These are phyloP conservation scores for Tetraneura akinire DNA, from an alignment of 1,140 invertebrate genomes.

Conservation along the genomic window DNA sequence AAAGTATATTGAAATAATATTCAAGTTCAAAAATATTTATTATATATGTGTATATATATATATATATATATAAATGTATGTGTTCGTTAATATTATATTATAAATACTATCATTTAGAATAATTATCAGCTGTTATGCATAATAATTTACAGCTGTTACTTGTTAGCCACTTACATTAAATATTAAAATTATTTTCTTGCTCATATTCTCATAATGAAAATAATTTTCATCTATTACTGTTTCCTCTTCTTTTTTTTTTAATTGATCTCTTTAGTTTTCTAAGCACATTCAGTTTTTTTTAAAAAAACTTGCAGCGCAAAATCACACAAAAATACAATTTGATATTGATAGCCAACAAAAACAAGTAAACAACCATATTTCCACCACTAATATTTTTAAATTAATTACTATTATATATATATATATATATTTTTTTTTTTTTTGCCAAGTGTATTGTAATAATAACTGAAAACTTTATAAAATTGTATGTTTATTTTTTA, in stretches of 20 bases:
- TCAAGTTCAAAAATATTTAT: too few relatives aligned
- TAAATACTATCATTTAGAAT: background rate
- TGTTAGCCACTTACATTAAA: background rate
- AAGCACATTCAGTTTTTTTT: conserved; percentile 19
- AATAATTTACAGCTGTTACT: too few relatives aligned
- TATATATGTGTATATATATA: too few relatives aligned
- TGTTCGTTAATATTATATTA: conserved; percentile 2
- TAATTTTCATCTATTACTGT: background rate
- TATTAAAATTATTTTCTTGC: background rate
- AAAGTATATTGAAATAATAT: conserved; percentile 5
- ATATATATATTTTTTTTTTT: conserved; percentile 13
- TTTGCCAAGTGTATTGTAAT: conserved; percentile 45
- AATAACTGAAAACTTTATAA: conserved; percentile 38
- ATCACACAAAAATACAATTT: background rate
- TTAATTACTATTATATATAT: background rate
- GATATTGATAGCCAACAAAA: background rate
- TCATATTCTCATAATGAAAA: background rate
- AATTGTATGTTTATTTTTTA: conserved; percentile 13
- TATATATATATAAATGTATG: background rate
- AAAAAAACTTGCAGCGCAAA: background rate
- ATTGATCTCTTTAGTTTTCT: conserved; percentile 50
- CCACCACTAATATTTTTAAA: too few relatives aligned
- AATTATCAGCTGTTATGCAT: too few relatives aligned
- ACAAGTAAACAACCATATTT: background rate
- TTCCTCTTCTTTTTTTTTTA: background rate